Base-by-base conservation (phyloP, 2,888 invertebrate genomes). In the Netelia fuscicornis region DNA sequence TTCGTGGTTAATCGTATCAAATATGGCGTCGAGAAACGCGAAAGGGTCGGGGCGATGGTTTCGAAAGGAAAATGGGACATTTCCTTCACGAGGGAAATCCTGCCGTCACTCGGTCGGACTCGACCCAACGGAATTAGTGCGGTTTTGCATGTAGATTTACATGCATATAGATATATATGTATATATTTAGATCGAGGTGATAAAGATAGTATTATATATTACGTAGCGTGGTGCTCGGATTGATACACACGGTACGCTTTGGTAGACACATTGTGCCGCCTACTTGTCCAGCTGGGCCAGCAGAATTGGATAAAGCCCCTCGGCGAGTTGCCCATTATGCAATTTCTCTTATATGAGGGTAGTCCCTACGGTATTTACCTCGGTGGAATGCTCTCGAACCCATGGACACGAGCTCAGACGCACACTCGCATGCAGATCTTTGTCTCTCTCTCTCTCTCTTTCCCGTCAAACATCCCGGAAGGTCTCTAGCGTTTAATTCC, bases 1-100 rank as follows among this genome's bases (percentile, higher is more conserved):
- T 90, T 89, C 87, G 81, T 87, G 77, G 77, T 87, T 91, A 91
- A 91, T 91, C 90, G 90, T 87, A 91, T 92, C 91, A 91, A 90
- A 89, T 89, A 87, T 81, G 87, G 88, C 88, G 68, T 81, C 84
- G 65, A 71, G 64, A 71, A 60, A 75, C n/a, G 82, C 48, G 74
- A 52, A 17, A n/a, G 11, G 1, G 67, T 44, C 30, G 5, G 71
- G 72, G 77, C 77, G 70, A 70, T 54, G 52, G 68, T 30, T 75
- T 67, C 54, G 79, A 76, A 77, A 84, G 81, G 80, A 86, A 83
- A 81, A 72, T 67, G 82, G 65, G 11, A 20, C 64, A 78, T 85
- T 85, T 75, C 74, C 82, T 71, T 58, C 58, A 75, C 25, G 81
- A 80, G 74, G 84, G 86, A 84, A 85, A 88, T 84, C 74, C 81